Evolutionary conservation across 2,888 invertebrate genomes (phyloP), one percentile per base, ranked within the genome.

Genomic region (Harpalus rufipes): DNA sequence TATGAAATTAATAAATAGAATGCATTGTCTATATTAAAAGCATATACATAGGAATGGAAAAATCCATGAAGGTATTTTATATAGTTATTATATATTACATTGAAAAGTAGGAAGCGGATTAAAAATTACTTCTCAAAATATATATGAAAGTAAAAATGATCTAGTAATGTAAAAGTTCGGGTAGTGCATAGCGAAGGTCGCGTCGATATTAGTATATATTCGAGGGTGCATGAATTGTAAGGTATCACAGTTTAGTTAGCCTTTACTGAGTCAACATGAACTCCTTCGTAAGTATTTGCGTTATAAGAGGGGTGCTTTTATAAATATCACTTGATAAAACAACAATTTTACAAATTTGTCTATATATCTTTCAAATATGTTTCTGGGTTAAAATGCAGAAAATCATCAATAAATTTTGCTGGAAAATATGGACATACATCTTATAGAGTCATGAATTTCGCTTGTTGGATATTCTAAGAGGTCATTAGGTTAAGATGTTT

Each of bases 141-240:
- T 14, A 59, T 59, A 83, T 74, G 83, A 83, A 83, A 83, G 83
- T 83, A 74, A 83, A 83, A 83, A 76, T 76, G 76, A 56, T 83
- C 82, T 72, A 82, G 14, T 59, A 68, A 68, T 61, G 72, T 44
- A 39, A 74, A 74, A 74, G 76, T 59, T 41, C 16, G 32, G 86
- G 12, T 18, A 74, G 56, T 74, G 59, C 72, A 74, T 32, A 7
- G 5, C 74, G 76, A 83, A 74, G 58, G 61, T 25, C 59, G 76
- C 39, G 16, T 4, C 16, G 18, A 68, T n/a, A 63, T 81, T 56
- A 44, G 51, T 56, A 76, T 83, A 83, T 59, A 83, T 59, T 21
- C 59, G 14, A 32, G 83, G 61, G 74, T 83, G 61, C 18, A 39
- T 44, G 16, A 41, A 16, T 39, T 76, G 51, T 61, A 82, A 32